A percentile compares a stretch with the other conserved stretches of the same genome.
phyloP scores from a whole-genome alignment of 2,113 vertebrate genomes.

The Bubo scandiacus region DNA sequence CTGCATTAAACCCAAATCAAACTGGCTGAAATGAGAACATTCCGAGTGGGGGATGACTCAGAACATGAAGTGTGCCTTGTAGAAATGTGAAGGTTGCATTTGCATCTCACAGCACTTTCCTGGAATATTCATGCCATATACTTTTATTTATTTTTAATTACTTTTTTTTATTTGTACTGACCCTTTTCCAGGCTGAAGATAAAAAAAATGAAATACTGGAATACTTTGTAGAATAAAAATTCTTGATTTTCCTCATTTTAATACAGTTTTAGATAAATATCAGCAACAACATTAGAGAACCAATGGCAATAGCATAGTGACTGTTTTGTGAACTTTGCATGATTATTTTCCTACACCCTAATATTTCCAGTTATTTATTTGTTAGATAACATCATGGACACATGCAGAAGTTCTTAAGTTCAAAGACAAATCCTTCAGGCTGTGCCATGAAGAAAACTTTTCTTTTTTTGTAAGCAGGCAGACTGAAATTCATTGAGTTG shows the following conservation, averaged over 20 bases:
- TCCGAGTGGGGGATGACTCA: not conserved
- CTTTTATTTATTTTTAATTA: not conserved
- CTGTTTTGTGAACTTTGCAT: not conserved
- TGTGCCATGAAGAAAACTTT: not conserved
- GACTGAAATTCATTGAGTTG: not conserved
- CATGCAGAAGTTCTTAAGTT: not conserved
- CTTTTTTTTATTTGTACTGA: not conserved
- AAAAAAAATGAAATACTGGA: not conserved
- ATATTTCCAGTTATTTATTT: not conserved
- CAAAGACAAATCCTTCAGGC: not conserved
- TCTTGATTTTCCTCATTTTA: not conserved
- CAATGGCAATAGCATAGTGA: not conserved
- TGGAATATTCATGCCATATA: not conserved
- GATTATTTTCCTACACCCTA: too few species aligned
- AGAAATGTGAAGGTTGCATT: not conserved
- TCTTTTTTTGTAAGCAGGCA: not conserved
- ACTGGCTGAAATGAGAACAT: not conserved
- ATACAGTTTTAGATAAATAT: not conserved
- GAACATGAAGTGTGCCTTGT: fast-evolving
- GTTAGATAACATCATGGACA: not conserved
- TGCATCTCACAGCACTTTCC: not conserved
- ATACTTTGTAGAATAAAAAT: not conserved
- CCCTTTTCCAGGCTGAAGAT: not conserved
- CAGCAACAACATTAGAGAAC: not conserved
- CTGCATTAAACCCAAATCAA: not conserved